Evolutionary conservation across 1,140 invertebrate genomes (phyloP).

Genomic region (Trichonephila clavipes): DNA sequence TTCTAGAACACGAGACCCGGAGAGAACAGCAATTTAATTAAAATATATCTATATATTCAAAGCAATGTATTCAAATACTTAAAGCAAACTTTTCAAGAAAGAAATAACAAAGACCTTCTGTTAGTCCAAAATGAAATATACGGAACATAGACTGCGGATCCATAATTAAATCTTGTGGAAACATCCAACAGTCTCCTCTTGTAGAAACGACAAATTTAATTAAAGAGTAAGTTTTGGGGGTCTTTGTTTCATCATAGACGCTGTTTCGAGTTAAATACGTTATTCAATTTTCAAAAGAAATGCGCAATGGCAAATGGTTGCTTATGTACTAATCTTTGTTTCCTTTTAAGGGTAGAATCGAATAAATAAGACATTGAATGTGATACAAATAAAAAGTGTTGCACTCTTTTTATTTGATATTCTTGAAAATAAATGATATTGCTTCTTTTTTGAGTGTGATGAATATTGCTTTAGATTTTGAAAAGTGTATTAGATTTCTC

Average conservation of each 20-base stretch:
- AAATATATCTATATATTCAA: constrained; percentile 54
- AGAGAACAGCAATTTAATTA: constrained; percentile 34
- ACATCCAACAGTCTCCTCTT: neutral
- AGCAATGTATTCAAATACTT: constrained; percentile 47
- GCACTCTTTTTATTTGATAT: neutral
- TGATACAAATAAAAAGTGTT: neutral
- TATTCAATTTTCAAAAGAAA: constrained; percentile 44
- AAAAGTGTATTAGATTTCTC: neutral
- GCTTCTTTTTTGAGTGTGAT: neutral
- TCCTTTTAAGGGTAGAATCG: neutral
- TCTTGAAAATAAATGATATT: no score
- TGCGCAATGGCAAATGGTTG: neutral
- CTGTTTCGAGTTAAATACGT: constrained; percentile 54
- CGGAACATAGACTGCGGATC: constrained; percentile 19
- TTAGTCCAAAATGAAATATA: constrained; percentile 44
- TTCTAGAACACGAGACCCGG: neutral
- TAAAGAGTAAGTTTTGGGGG: constrained; percentile 46
- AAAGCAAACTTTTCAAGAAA: constrained; percentile 50
- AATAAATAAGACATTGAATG: constrained; percentile 1
- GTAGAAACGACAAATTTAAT: constrained; percentile 61
- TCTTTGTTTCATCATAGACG: constrained; percentile 59
- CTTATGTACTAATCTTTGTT: constrained; percentile 33
- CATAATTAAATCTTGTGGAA: constrained; percentile 73
- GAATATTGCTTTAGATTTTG: neutral
- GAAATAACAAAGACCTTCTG: constrained; percentile 39